Percentiles rank a stretch among this genome's conserved stretches.
Conservation (phyloP, 2,797 vertebrate genomes). For the Alfaro cultratus region DNA sequence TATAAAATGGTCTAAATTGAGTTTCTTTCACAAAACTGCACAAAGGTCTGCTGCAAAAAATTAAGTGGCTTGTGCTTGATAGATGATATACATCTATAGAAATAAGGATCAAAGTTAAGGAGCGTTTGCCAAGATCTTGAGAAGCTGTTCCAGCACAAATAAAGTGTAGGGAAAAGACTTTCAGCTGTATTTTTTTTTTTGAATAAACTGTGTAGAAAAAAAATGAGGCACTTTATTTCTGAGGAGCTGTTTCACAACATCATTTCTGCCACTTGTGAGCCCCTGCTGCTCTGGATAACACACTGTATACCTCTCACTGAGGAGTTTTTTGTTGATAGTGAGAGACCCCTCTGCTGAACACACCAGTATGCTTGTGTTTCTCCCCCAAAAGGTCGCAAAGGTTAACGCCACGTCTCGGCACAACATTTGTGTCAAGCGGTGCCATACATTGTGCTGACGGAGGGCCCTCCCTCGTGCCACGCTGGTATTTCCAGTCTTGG, state of each 20-base stretch:
- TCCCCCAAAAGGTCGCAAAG: constrained; percentile 64
- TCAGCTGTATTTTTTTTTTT: constrained; percentile 15
- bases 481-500: constrained; percentile 75
- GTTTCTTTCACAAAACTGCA: constrained; percentile 50
- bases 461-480: constrained; percentile 65
- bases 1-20: constrained; percentile 47
- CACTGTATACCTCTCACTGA: constrained; percentile 25
- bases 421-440: constrained; percentile 70
- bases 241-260: constrained; percentile 15
- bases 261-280: constrained; percentile 18
- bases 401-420: constrained; percentile 69
- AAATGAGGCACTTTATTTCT: constrained; percentile 17
- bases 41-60: constrained; percentile 54
- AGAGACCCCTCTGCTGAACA: constrained; percentile 51
- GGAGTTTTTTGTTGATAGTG: constrained; percentile 36
- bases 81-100: constrained; percentile 46
- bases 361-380: constrained; percentile 55
- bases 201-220: constrained; percentile 7
- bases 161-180: constrained; percentile 29
- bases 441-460: constrained; percentile 72
- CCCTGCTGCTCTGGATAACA: constrained; percentile 19
- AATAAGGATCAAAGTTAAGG: constrained; percentile 49
- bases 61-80: constrained; percentile 57
- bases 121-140: constrained; percentile 54
- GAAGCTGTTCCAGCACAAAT: constrained; percentile 14